A percentile compares a stretch with the other conserved stretches of the same genome.
Conservation (phyloP, 1,140 invertebrate species). For the Caerostris extrusa region DNA sequence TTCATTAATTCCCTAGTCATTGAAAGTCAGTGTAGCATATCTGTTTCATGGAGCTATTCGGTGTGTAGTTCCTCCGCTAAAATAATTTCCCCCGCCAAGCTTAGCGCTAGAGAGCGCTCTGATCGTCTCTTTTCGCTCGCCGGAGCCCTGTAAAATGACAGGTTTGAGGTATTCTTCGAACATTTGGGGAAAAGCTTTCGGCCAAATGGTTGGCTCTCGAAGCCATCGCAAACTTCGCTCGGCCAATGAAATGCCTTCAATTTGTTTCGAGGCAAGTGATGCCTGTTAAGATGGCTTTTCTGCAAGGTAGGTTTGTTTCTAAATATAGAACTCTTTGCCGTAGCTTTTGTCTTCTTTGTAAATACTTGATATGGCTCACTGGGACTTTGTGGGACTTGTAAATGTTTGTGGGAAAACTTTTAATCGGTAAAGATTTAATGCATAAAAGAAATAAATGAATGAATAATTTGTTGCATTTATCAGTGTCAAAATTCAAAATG, state of each 20-base stretch:
- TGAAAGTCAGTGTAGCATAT: background rate
- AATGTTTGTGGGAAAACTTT: too few species aligned
- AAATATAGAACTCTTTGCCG: background rate
- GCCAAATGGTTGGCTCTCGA: conserved; percentile 2
- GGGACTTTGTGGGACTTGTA: background rate
- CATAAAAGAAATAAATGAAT: too few species aligned
- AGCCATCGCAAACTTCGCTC: conserved; percentile 13
- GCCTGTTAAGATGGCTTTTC: background rate
- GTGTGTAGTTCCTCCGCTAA: background rate
- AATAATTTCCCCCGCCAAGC: background rate
- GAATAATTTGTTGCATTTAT: too few species aligned
- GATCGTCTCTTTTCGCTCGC: conserved; percentile 25
- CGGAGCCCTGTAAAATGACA: conserved; percentile 57
- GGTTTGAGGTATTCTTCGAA: conserved; percentile 22
- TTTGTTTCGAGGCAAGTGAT: background rate
- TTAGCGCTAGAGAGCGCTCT: conserved; percentile 48
- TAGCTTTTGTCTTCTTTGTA: background rate
- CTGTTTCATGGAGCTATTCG: background rate
- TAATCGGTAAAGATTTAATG: too few species aligned
- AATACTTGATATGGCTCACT: background rate
- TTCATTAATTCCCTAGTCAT: background rate
- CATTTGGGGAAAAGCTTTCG: conserved; percentile 55
- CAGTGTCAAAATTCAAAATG: too few species aligned
- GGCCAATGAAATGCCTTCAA: conserved; percentile 58
- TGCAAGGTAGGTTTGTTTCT: background rate